Evolutionary conservation across 2,888 invertebrate genomes (phyloP).

Genomic region (Cryptus armator): DNA sequence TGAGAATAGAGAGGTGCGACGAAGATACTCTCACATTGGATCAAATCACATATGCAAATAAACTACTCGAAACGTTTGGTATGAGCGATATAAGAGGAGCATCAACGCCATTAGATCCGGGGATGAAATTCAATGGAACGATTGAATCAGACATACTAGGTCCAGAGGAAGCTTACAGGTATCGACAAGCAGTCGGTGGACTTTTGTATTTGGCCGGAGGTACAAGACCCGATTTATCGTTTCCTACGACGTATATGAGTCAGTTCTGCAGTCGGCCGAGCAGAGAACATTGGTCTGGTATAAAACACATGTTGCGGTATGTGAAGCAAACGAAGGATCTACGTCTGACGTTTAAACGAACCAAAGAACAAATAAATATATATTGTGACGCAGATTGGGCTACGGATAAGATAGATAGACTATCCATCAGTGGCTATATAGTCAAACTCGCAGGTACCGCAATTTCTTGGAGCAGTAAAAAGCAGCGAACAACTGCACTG

Average conservation of each 20-base stretch:
- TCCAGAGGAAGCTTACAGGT: conserved; percentile 7
- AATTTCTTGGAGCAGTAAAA: conserved; percentile 26
- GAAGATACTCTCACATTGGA: conserved; percentile 6
- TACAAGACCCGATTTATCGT: conserved; percentile 8
- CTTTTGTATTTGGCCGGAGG: conserved; percentile 26
- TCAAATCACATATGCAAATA: not conserved
- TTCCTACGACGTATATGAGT: conserved; percentile 6
- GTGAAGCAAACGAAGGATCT: conserved; percentile 14
- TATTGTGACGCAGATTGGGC: conserved; percentile 12
- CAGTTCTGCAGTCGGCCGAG: not conserved
- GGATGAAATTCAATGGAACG: not conserved
- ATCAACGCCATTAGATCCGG: not conserved
- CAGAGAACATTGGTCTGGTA: not conserved
- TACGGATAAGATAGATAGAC: conserved; percentile 10
- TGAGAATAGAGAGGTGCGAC: conserved; percentile 7
- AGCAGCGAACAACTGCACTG: too few relatives aligned
- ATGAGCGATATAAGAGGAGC: conserved; percentile 15
- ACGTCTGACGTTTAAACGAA: not conserved
- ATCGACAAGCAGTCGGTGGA: conserved; percentile 16
- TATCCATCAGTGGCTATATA: conserved; percentile 13
- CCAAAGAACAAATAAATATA: not conserved
- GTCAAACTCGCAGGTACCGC: conserved; percentile 3
- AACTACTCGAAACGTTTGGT: not conserved
- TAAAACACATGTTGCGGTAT: not conserved
- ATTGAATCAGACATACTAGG: not conserved